Conservation (phyloP, 2,797 vertebrate genomes). For the Coluber constrictor region DNA sequence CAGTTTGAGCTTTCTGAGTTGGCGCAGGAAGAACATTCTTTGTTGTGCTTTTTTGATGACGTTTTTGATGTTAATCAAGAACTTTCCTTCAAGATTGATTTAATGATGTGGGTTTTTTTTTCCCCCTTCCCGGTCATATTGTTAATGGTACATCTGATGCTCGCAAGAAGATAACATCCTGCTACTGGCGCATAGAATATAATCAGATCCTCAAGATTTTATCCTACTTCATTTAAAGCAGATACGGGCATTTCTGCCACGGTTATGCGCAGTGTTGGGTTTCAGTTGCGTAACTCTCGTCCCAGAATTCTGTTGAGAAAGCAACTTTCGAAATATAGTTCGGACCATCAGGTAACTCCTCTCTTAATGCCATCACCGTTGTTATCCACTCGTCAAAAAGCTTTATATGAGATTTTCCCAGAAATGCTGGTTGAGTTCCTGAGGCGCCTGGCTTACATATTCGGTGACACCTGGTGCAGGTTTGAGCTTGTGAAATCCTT, state of each 20-base stretch:
- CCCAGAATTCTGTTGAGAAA: background rate
- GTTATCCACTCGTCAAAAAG: background rate
- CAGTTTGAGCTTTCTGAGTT: too few species aligned
- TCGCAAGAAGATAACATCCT: background rate
- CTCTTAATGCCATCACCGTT: background rate
- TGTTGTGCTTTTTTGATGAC: too few species aligned
- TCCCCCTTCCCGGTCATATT: background rate
- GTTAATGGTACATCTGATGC: slow-evolving; percentile 8
- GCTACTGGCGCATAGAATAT: background rate
- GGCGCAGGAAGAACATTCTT: too few species aligned
- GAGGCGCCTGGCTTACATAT: too few species aligned
- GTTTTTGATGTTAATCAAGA: background rate
- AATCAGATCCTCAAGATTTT: background rate
- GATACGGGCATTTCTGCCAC: background rate
- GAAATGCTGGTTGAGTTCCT: background rate
- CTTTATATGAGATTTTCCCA: background rate
- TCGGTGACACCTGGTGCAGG: too few species aligned
- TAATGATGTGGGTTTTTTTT: background rate
- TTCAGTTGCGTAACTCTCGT: background rate
- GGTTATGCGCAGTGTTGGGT: background rate
- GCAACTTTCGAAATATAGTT: background rate
- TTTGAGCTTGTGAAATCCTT: background rate
- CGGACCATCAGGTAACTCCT: background rate
- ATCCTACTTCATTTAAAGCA: background rate
- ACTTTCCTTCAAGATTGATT: slow-evolving; percentile 18